These are phyloP conservation scores for Chunga burmeisteri DNA, from an alignment of 2,113 vertebrate species.

Conservation along the genomic window DNA sequence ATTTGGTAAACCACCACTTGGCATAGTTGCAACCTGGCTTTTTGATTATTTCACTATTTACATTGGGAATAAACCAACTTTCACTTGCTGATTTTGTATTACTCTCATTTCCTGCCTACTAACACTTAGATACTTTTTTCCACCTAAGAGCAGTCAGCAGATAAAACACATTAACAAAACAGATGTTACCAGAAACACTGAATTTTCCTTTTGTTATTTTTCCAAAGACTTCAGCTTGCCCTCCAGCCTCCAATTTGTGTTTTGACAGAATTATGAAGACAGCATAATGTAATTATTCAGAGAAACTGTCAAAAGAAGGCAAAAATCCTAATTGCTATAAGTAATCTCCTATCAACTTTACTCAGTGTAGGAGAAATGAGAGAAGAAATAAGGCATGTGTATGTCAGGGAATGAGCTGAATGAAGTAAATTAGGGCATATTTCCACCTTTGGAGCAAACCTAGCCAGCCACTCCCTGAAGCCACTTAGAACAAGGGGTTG, in stretches of 20 bases:
- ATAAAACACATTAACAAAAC: background rate
- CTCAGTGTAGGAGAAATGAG: background rate
- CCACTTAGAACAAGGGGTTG: background rate
- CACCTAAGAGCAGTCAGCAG: background rate
- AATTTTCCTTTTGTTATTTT: background rate
- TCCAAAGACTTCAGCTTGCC: background rate
- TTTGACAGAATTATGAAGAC: background rate
- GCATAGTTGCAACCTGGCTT: constrained; percentile 19
- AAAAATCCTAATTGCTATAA: background rate
- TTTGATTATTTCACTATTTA: constrained; percentile 53
- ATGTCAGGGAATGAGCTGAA: background rate
- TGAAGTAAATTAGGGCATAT: background rate
- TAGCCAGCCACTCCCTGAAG: background rate
- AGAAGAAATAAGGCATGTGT: background rate
- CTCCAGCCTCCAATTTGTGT: background rate
- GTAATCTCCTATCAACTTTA: background rate
- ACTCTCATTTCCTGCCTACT: constrained; percentile 40
- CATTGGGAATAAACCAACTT: constrained; percentile 32
- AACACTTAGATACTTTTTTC: constrained; percentile 49
- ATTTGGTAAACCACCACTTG: constrained; percentile 24
- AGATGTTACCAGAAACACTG: constrained; percentile 25
- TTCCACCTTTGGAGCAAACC: background rate
- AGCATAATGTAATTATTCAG: background rate
- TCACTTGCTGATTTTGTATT: background rate
- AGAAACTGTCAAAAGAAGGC: background rate